Conservation (phyloP, 2,888 invertebrate genomes). For the Ichneumon xanthorius region DNA sequence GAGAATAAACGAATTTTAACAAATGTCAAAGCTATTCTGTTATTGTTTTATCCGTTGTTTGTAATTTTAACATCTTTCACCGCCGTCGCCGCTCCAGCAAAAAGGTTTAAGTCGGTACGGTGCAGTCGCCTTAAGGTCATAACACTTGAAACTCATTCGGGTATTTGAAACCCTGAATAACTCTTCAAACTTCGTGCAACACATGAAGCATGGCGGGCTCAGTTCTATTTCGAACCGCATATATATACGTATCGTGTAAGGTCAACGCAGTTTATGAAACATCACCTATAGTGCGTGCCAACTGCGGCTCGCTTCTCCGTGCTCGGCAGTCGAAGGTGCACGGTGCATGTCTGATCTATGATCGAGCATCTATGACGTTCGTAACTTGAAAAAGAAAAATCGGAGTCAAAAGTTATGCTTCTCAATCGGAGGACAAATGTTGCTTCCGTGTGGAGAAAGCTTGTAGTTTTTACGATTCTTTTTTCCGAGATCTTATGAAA, state of each 20-base stretch:
- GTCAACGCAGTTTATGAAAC: constrained; percentile 6
- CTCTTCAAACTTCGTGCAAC: background rate
- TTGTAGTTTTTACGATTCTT: background rate
- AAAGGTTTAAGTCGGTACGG: too few relatives aligned
- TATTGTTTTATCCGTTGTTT: background rate
- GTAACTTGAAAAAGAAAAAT: background rate
- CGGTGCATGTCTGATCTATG: background rate
- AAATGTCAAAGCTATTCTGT: constrained; percentile 2
- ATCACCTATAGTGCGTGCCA: background rate
- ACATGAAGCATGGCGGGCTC: background rate
- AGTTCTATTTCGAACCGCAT: background rate
- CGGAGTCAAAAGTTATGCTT: background rate
- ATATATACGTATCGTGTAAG: background rate
- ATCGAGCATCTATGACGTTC: background rate
- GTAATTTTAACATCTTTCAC: background rate
- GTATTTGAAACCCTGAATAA: background rate
- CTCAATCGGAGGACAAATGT: background rate
- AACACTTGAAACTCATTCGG: background rate
- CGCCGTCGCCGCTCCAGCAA: too few relatives aligned
- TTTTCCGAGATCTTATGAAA: background rate
- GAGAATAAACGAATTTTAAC: constrained; percentile 37
- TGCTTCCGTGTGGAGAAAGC: too few relatives aligned
- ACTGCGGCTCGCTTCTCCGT: background rate
- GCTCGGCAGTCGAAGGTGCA: background rate
- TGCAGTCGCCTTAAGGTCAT: background rate